These are phyloP conservation scores for Eulemur mongoz DNA, from an alignment of 2,797 vertebrate species.

Conservation along the genomic window DNA sequence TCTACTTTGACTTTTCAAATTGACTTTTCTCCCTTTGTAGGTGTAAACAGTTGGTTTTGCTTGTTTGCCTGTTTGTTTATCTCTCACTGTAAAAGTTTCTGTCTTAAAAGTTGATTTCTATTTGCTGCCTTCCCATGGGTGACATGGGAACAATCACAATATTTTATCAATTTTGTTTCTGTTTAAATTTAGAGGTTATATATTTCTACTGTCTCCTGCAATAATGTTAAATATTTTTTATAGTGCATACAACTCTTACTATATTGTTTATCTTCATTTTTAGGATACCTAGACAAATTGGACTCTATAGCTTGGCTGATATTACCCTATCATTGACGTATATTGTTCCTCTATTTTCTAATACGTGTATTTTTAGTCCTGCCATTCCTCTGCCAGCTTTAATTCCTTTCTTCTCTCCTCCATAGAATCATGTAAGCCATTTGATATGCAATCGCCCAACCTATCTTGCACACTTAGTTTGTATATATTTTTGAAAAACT, in stretches of 20 bases:
- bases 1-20: neutral
- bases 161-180: neutral
- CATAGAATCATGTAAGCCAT: neutral
- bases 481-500: neutral
- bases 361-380: neutral
- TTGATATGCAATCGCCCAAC: neutral
- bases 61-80: neutral
- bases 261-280: neutral
- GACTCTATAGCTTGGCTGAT: neutral
- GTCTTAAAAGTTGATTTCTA: neutral
- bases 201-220: neutral
- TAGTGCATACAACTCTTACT: neutral
- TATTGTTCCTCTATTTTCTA: neutral
- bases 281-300: neutral
- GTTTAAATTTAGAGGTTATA: neutral
- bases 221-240: neutral
- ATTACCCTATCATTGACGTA: neutral
- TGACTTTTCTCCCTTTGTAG: neutral
- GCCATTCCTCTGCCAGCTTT: neutral
- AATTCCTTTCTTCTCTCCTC: neutral
- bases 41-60: neutral
- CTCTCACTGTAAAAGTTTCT: neutral
- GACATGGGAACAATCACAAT: neutral
- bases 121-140: neutral
- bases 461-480: neutral